Evolutionary conservation across 2,113 vertebrate species (phyloP), one percentile per base, ranked within the genome.

Genomic region (Paradoxurus hermaphroditus): DNA sequence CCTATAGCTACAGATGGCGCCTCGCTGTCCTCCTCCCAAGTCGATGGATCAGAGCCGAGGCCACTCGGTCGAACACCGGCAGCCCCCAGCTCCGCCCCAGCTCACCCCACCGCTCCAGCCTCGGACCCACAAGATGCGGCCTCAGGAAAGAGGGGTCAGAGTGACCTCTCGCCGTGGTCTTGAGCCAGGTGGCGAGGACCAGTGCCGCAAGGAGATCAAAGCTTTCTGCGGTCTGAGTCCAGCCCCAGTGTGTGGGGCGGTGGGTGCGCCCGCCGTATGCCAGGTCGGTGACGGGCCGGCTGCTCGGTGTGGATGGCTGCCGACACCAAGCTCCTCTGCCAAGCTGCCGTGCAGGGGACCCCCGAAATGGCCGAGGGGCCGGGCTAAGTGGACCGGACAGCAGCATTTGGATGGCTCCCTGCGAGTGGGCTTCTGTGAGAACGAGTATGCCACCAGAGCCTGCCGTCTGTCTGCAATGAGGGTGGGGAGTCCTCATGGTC

Each of bases 1-100:
- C 13, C 39, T 21, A 9, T 0, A 16, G 88, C 12, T 63, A n/a
- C 0, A 3, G 67, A 59, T 3, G 8, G 34, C 23, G 3, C n/a
- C 72, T 25, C 56, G 46, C n/a, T 89, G 34, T 39, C 44, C n/a
- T 53, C 70, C 15, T 34, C 15, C 70, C 88, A 27, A 77, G 51
- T 44, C 4, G 25, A 18, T 5, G n/a, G 16, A 3, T 41, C 86
- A 49, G 18, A 62, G 41, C 49, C 39, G 56, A 70, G 67, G 44
- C 10, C 82, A 59, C 2, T 1, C 0, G 1, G 41, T n/a, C 23
- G 41, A 51, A 44, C 44, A 19, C 68, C 4, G 5, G 10, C 63
- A 75, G 31, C 3, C 27, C 11, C 53, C 53, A 46, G 46, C 29
- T 29, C 65, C 5, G 6, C 10, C 23, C 83, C 34, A 15, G 3